phyloP scores from a whole-genome alignment of 2,797 vertebrate species.

The Uromys caudimaculatus region DNA sequence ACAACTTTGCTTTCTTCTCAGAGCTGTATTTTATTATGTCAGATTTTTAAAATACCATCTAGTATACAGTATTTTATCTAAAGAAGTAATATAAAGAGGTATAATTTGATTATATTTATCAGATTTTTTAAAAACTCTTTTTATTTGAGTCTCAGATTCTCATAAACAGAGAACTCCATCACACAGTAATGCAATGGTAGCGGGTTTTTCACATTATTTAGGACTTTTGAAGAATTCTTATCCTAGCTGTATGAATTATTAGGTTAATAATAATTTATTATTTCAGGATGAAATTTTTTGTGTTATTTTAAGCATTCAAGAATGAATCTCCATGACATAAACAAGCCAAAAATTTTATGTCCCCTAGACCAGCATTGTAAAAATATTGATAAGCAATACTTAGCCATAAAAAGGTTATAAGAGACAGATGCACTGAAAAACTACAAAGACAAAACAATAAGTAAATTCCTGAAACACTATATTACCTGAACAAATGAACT shows the following conservation, averaged over 20 bases:
- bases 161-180: neutral
- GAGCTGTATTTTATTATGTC: neutral
- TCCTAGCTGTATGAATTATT: neutral
- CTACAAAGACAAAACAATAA: neutral
- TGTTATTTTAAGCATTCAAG: neutral
- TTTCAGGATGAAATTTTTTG: neutral
- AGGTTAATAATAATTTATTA: neutral
- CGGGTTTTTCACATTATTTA: neutral
- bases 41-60: neutral
- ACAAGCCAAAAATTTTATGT: neutral
- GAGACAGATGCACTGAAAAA: no score
- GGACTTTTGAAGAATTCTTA: neutral
- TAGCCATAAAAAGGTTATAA: neutral
- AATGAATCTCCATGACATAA: neutral
- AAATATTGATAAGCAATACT: neutral
- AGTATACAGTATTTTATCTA: neutral
- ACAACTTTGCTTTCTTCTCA: neutral
- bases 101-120: neutral
- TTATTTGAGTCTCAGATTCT: neutral
- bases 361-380: neutral
- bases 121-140: neutral
- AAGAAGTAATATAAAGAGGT: neutral
- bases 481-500: neutral
- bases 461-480: neutral
- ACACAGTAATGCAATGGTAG: neutral